These are phyloP conservation scores for Pycnonotus jocosus DNA, from an alignment of 2,113 vertebrate species.

Conservation along the genomic window DNA sequence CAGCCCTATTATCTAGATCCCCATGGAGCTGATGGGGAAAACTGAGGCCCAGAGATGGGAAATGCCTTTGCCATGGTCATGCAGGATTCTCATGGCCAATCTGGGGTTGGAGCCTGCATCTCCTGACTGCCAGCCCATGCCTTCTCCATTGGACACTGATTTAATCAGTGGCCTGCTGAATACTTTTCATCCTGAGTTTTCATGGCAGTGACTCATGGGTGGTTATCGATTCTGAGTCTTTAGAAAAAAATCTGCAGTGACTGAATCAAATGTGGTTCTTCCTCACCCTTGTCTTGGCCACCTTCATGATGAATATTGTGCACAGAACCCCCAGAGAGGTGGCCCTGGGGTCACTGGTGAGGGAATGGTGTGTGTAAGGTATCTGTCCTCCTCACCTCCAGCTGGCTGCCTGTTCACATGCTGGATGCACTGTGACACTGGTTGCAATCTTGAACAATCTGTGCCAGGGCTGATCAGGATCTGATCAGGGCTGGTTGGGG, in stretches of 20 bases:
- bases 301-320: neutral
- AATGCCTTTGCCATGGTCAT: neutral
- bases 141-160: neutral
- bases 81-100: neutral
- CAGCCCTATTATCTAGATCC: neutral
- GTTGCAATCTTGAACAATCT: neutral
- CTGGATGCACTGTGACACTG: neutral
- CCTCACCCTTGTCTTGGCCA: neutral
- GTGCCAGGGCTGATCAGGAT: neutral
- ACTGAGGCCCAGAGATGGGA: neutral
- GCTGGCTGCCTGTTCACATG: neutral
- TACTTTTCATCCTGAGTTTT: neutral
- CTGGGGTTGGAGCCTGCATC: neutral
- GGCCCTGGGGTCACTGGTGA: neutral
- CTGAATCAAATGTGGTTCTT: neutral
- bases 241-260: neutral
- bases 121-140: neutral
- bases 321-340: accelerated
- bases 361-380: accelerated
- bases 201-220: neutral
- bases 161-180: neutral
- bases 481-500: neutral
- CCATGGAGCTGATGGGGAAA: neutral
- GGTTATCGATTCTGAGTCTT: neutral
- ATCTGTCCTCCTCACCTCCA: neutral